phyloP scores from a whole-genome alignment of 2,888 invertebrate genomes.

The Acheta domesticus region DNA sequence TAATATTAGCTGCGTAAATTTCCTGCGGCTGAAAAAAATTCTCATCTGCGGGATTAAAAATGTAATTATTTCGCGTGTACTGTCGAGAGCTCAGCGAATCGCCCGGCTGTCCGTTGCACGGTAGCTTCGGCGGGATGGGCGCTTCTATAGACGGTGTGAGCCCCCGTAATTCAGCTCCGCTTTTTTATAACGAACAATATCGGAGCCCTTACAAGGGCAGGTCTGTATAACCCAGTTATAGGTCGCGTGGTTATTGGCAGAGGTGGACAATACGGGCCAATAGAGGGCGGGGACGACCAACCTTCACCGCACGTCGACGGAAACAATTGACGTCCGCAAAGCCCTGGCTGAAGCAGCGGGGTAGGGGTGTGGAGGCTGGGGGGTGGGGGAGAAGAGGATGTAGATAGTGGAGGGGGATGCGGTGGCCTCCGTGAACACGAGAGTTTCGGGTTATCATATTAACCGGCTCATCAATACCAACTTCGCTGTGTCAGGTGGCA shows the following conservation, averaged over 20 bases:
- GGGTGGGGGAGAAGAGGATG: too few species aligned
- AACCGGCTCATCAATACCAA: background rate
- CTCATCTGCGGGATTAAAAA: background rate
- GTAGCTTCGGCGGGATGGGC: background rate
- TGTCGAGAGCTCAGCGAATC: background rate
- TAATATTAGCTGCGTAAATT: background rate
- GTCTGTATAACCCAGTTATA: background rate
- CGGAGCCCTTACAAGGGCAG: background rate
- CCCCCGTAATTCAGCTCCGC: background rate
- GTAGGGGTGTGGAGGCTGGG: too few species aligned
- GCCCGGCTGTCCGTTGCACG: background rate
- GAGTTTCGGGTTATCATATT: background rate
- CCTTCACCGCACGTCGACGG: background rate
- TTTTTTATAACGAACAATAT: conserved; percentile 9
- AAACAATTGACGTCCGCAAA: background rate
- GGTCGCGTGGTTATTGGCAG: background rate
- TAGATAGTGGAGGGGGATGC: too few species aligned
- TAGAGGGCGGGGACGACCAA: background rate
- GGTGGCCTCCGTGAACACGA: too few species aligned
- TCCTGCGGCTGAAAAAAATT: background rate
- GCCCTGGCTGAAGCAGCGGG: background rate
- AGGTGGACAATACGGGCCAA: background rate
- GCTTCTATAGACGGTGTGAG: background rate
- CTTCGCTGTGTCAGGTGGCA: background rate
- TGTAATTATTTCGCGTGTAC: conserved; percentile 3